Base-by-base conservation (phyloP, 2,113 vertebrate genomes). In the Leptocoma aspasia region DNA sequence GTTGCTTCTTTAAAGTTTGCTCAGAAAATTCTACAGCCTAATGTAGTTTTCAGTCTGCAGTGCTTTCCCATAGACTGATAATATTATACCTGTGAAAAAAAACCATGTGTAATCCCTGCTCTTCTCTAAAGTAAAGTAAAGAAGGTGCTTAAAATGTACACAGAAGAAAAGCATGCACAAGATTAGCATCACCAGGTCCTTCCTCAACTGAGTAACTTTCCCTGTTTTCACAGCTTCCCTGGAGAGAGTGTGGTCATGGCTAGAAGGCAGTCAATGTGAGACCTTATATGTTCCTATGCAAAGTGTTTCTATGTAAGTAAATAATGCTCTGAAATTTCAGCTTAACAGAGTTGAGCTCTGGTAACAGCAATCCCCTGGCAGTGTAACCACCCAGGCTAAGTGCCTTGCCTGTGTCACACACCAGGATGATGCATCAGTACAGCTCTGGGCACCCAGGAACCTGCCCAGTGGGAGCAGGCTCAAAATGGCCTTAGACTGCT, bases 391-490 rank as follows among this genome's bases (percentile, higher is more conserved):
- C 49, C 0, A 0, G 26, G 13, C 42, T 80, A 31, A 79, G 27
- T 28, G 17, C 27, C 13, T 10, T 2, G 1, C 12, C 13, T 31
- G 5, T 15, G 24, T 44, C 8, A 50, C 9, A 4, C 24, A 70
- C 31, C 23, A 49, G 65, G 30, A 10, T 60, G 44, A 59, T 41
- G 18, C 53, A 52, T 56, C 59, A 63, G 49, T 10, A 28, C 22
- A 20, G 17, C 13, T 52, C n/a, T 1, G 6, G 33, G 65, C 1
- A 3, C 11, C 7, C 41, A 79, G 21, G 5, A 69, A 3, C 3
- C 7, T 0, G 0, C 9, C 4, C 2, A 5, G 7, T 35, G 22
- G 4, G 6, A 82, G 22, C 22, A 65, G 60, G 30, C 44, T 66
- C 47, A 41, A 59, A 77, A 81, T 21, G 37, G 44, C 49, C 37